A percentile compares a stretch with the other conserved stretches of the same genome.
Evolutionary conservation across 2,888 invertebrate genomes (phyloP).

Genomic region (Lypha dubia): DNA sequence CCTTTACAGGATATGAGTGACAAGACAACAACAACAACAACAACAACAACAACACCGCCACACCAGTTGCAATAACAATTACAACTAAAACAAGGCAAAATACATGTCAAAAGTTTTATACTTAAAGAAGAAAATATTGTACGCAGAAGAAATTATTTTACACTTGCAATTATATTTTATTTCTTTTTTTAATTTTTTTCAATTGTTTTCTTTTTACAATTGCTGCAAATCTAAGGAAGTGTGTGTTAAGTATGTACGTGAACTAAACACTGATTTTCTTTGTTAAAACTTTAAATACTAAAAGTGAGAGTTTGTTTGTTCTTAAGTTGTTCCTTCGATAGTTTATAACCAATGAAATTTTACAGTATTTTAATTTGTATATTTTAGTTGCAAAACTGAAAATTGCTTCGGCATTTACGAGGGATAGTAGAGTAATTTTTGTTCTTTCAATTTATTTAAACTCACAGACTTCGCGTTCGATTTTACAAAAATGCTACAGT

Average conservation of each 20-base stretch:
- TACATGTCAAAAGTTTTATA: constrained; percentile 55
- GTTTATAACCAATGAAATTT: neutral
- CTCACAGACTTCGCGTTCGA: no score
- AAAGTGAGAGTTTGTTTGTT: constrained; percentile 31
- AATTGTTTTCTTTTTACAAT: constrained; percentile 1
- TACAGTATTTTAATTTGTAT: neutral
- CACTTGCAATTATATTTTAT: constrained; percentile 46
- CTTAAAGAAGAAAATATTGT: constrained; percentile 53
- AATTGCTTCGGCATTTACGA: neutral
- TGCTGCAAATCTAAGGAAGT: constrained; percentile 38
- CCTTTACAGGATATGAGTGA: constrained; percentile 55
- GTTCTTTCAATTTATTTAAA: no score
- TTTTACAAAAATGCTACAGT: no score
- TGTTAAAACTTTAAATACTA: constrained; percentile 13
- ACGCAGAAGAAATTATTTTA: constrained; percentile 42
- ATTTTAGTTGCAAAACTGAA: neutral
- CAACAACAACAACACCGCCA: constrained; percentile 39
- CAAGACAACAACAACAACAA: constrained; percentile 38
- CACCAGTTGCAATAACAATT: constrained; percentile 41
- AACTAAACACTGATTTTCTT: constrained; percentile 65
- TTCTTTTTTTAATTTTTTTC: no score
- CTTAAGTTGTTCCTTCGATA: constrained; percentile 6
- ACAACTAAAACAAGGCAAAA: constrained; percentile 34
- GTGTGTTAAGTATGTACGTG: constrained; percentile 57
- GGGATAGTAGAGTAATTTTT: no score